Evolutionary conservation across 2,888 invertebrate genomes (phyloP), one percentile per base, ranked within the genome.

Genomic region (Hemistola chrysoprasaria): DNA sequence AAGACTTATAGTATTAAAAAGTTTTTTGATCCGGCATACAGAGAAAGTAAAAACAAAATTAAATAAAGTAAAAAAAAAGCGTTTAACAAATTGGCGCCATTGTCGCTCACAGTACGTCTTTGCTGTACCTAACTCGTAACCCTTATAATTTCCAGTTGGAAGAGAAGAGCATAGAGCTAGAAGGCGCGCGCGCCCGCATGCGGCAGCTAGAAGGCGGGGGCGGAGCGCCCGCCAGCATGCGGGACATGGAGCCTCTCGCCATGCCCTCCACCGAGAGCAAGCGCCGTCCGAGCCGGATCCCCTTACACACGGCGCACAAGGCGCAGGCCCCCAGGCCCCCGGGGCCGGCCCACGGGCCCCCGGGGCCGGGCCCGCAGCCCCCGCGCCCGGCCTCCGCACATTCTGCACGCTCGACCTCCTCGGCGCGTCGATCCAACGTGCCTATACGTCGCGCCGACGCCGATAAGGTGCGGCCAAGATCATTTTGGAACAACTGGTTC

Each of bases 151-250:
- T 65, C 8, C 87, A 96, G 95, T 80, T 96, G 60, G 95, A 95
- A 77, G 95, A 96, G 76, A 93, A 93, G 71, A 94, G 92, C 64
- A 95, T 95, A 60, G 95, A 96, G 72, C 66, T 95, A 61, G 95
- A 95, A 76, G 95, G 95, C n/a, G 94, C 95, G 8, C 90, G 92
- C 50, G 95, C 95, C 1, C 91, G 93, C 41, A 90, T 95, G 40
- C 91, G 95, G n/a, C 91, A 95, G 50, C 79, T 95, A 49, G 95
- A 95, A 67, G 92, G 48, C 43, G 78, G 80, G 55, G 75, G 30
- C 36, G 53, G 47, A 41, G 46, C 50, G 46, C 53, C 45, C 40
- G 49, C 59, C 64, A 78, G 75, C 76, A 90, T 86, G 84, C 78
- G 83, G 24, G 85, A 81, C 59, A 77, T 86, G 78, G 79, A 86